Conservation (phyloP, 2,113 vertebrate species). For the Dipodomys merriami region DNA sequence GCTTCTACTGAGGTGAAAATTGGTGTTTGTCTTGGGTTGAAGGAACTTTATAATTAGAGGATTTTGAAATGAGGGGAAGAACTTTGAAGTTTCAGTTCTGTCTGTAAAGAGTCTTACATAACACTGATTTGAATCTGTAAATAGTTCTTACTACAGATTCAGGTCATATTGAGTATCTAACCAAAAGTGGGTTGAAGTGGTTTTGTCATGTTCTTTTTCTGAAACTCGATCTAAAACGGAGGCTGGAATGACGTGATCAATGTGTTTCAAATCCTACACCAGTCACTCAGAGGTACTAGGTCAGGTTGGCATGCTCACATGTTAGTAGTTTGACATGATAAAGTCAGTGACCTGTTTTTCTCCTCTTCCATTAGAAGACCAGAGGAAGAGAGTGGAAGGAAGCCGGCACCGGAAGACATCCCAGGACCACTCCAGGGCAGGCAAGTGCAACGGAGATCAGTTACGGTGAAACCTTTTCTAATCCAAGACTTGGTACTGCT, state of each 20-base stretch:
- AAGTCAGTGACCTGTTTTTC: constrained; percentile 46
- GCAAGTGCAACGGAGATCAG: constrained; percentile 82
- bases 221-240: background rate
- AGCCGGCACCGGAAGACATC: constrained; percentile 89
- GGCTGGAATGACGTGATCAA: background rate
- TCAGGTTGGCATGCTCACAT: background rate
- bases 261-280: background rate
- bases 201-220: background rate
- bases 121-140: constrained; percentile 54
- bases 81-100: constrained; percentile 11
- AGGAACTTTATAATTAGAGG: constrained; percentile 45
- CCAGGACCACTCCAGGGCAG: constrained; percentile 96
- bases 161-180: constrained; percentile 10
- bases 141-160: constrained; percentile 21
- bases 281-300: background rate
- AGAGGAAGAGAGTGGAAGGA: constrained; percentile 87
- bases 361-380: constrained; percentile 85
- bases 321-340: constrained; percentile 23
- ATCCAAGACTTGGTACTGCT: background rate
- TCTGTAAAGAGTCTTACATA: constrained; percentile 52
- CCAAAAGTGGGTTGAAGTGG: constrained; percentile 13
- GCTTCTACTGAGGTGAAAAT: background rate
- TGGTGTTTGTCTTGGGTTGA: constrained; percentile 38
- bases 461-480: constrained; percentile 2
- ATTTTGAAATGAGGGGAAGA: constrained; percentile 23